phyloP scores from a whole-genome alignment of 2,797 vertebrate genomes.

The Platalea minor region DNA sequence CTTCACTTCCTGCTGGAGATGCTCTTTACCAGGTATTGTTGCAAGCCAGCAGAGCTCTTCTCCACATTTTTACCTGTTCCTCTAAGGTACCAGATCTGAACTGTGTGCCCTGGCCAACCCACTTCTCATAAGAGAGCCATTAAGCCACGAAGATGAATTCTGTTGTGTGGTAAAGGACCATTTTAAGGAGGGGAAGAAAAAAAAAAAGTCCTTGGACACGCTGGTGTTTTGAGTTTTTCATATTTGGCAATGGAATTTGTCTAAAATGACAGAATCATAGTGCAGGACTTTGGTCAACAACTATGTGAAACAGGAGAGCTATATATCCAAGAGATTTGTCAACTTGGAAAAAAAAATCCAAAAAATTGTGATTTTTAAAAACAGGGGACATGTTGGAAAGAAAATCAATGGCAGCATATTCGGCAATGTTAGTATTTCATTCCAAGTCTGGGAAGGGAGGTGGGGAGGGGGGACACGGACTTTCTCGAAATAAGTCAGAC shows the following conservation, averaged over 20 bases:
- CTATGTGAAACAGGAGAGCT: background rate
- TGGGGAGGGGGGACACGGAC: background rate
- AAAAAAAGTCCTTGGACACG: background rate
- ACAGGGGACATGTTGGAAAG: background rate
- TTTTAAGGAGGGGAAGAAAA: background rate
- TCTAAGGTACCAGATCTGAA: background rate
- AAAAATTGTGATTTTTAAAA: background rate
- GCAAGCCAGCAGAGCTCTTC: constrained; percentile 64
- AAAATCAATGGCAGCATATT: background rate
- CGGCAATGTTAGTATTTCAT: background rate
- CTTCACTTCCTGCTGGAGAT: constrained; percentile 84
- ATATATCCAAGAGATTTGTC: background rate
- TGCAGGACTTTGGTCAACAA: background rate
- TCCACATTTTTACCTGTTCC: background rate
- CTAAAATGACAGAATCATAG: background rate
- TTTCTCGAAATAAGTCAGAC: background rate
- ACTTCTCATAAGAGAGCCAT: background rate
- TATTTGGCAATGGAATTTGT: background rate
- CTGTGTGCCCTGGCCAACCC: background rate
- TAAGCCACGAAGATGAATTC: background rate
- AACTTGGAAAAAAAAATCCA: background rate
- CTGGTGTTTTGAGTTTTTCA: background rate
- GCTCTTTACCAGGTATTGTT: constrained; percentile 88
- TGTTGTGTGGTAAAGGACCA: background rate
- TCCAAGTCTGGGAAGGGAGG: background rate